Evolutionary conservation across 1,140 invertebrate genomes (phyloP).

Genomic region (Drosophila lacteicornis): DNA sequence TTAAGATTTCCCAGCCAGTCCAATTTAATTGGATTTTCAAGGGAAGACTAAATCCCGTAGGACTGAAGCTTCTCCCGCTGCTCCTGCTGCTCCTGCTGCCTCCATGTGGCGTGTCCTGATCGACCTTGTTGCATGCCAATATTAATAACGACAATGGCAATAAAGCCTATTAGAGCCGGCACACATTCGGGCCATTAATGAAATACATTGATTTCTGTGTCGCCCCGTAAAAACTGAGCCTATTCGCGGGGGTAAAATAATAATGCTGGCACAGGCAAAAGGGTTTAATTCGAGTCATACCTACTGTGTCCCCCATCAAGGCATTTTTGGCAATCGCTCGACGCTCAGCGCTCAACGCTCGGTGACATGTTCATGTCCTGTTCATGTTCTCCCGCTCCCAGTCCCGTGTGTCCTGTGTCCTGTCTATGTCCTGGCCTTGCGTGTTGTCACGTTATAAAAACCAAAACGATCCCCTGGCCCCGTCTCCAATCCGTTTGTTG

Average conservation of each 20-base stretch:
- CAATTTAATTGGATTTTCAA: slow-evolving; percentile 47
- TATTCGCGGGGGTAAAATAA: slow-evolving; percentile 1
- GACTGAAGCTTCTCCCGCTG: not conserved
- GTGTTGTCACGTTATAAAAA: slow-evolving; percentile 85
- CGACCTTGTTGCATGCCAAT: slow-evolving; percentile 80
- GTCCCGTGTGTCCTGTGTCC: slow-evolving; percentile 8
- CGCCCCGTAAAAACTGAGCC: slow-evolving; percentile 31
- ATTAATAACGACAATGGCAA: slow-evolving; percentile 82
- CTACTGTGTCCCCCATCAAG: slow-evolving; percentile 32
- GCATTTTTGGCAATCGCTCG: slow-evolving; percentile 41
- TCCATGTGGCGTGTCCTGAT: slow-evolving; percentile 34
- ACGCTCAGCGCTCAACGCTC: slow-evolving; percentile 19
- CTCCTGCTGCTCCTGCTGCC: not conserved
- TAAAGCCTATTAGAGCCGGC: slow-evolving; percentile 81
- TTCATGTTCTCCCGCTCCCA: slow-evolving; percentile 19
- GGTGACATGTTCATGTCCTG: slow-evolving; percentile 50
- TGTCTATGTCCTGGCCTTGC: slow-evolving; percentile 60
- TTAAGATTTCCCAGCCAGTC: slow-evolving; percentile 23
- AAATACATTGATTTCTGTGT: slow-evolving; percentile 82
- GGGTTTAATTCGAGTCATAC: slow-evolving; percentile 61
- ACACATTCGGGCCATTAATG: slow-evolving; percentile 79
- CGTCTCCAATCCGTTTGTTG: slow-evolving; percentile 38
- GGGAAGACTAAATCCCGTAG: not conserved
- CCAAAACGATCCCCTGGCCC: slow-evolving; percentile 61
- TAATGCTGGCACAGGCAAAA: slow-evolving; percentile 7